Base-by-base conservation (phyloP, 2,797 vertebrate species). In the Platyrinchus mystaceus region DNA sequence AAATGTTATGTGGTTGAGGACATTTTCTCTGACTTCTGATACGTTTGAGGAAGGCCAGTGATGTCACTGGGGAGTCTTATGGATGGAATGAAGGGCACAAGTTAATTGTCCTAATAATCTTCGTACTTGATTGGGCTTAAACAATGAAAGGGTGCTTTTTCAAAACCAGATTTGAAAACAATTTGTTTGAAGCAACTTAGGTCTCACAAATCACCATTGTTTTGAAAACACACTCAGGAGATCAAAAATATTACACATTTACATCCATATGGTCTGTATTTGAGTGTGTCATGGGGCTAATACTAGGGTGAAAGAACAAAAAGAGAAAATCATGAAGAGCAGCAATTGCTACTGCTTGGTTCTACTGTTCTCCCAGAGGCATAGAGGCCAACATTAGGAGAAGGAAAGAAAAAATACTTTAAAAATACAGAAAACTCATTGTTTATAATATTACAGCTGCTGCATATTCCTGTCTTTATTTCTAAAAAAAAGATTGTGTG, bases 71-170 rank as follows among this genome's bases (percentile, higher is more conserved):
- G 62, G 79, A 93, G 79, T 82, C 22, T 88, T 47, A 93, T 64
- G 87, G 96, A 94, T 96, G 94, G 88, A 87, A 96, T 90, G 77
- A 89, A 94, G 70, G 89, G 82, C 84, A 78, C 36, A 78, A 63
- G 63, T 67, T 39, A 46, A 7, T 79, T 69, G 39, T 87, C 59
- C 30, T 88, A 70, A 79, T 22, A 73, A 76, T 79, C 74, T 95
- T 89, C 89, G 4, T 96, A 97, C 95, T 95, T 96, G 94, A 96
- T 96, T 96, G 87, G 95, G 94, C 95, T 96, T 94, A 95, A 96
- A 95, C 93, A 96, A 95, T 91, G 60, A 84, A 76, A 94, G 91
- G 94, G 93, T 95, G 94, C 95, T 94, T 96, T 91, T 92, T 78
- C 67, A 73, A 90, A 96, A 92, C 21, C 6, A 9, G 5, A 4